Conservation (phyloP, 2,113 vertebrate genomes). For the Elephantulus edwardii region DNA sequence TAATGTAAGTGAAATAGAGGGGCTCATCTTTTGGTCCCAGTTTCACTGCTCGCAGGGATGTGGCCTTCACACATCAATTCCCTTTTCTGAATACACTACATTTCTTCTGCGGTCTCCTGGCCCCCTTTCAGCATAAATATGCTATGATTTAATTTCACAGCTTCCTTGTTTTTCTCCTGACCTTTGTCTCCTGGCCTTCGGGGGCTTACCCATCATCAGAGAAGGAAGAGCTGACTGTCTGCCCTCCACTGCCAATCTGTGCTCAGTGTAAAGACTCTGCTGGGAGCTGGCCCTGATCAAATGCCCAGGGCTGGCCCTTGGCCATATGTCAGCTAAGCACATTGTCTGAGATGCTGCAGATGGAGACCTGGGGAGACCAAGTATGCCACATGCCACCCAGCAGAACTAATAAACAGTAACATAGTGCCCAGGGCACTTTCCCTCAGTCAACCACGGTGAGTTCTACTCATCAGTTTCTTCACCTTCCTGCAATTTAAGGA, state of each 20-base stretch:
- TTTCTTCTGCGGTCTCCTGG: neutral
- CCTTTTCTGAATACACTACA: neutral
- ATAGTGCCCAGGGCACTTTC: neutral
- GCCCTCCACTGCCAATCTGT: neutral
- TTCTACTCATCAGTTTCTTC: neutral
- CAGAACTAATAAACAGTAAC: neutral
- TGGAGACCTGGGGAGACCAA: constrained; percentile 9
- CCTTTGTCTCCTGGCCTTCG: constrained; percentile 4
- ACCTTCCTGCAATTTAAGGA: neutral
- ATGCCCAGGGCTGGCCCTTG: constrained; percentile 2
- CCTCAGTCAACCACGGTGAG: neutral
- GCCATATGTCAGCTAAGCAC: constrained; percentile 39
- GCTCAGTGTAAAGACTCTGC: neutral
- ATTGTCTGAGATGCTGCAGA: neutral
- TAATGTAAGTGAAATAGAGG: constrained; percentile 2
- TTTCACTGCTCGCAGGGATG: neutral
- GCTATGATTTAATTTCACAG: constrained; percentile 50
- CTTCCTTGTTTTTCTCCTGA: constrained; percentile 43
- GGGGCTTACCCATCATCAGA: constrained; percentile 16
- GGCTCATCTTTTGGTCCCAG: neutral
- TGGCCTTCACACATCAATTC: neutral
- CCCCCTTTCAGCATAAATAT: neutral
- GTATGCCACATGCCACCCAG: neutral
- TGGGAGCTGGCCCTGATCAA: constrained; percentile 46
- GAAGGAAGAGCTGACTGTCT: neutral